Base-by-base conservation (phyloP, 2,797 vertebrate genomes). In the Rallus crepitans region DNA sequence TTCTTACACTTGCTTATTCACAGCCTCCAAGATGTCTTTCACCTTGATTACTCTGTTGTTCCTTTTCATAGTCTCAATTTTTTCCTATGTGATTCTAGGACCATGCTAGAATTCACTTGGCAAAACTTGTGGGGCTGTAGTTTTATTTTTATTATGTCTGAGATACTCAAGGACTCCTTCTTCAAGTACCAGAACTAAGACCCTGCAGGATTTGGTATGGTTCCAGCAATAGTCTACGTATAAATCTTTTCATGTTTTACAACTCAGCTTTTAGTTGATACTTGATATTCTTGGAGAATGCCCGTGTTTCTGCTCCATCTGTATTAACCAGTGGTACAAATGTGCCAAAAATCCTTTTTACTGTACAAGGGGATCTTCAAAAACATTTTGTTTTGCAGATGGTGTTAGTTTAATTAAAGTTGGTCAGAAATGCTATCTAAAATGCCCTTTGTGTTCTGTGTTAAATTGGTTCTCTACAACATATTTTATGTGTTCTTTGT, bases 221-320 rank as follows among this genome's bases (percentile, higher is more conserved):
- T 89, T 97, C 93, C 96, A 97, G 60, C 55, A 90, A 40, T 73
- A 87, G 21, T 69, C 28, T 69, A 0, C 72, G 31, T 81, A 86
- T 95, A 94, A 96, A 95, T 97, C 94, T 95, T 95, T 68, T 86
- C 57, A 61, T 93, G 88, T 93, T 95, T 97, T 96, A 95, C 82
- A 86, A 55, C 69, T 88, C 72, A 81, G 91, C 95, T 97, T 97
- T 97, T 95, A 95, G 55, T 65, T 65, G 90, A 96, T 83, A 94
- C 53, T 93, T 89, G 88, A 91, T 96, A 94, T 90, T 90, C 82
- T 95, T 96, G 82, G 92, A 95, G 59, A 92, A 79, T 95, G 80
- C 77, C 77, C 76, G 73, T 82, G n/a, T 79, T 93, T 83, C 77
- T 84, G 24, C 55, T 93, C 13, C 75, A 57, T 94, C 19, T 91